Evolutionary conservation across 2,113 vertebrate species (phyloP).

Genomic region (Calonectris borealis): DNA sequence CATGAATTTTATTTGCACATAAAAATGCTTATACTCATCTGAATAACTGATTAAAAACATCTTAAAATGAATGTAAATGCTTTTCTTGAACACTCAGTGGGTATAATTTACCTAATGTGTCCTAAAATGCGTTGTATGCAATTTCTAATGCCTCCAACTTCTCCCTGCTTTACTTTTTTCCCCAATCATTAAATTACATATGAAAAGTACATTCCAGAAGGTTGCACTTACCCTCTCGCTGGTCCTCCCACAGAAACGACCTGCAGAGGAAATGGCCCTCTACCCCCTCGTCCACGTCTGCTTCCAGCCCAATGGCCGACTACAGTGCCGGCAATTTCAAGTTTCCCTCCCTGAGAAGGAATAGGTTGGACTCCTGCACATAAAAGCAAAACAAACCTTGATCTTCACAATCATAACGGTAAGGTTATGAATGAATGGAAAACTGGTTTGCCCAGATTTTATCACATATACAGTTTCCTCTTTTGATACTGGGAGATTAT

Average conservation of each 20-base stretch:
- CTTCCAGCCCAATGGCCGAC: slow-evolving; percentile 95
- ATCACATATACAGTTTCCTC: background rate
- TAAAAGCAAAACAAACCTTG: slow-evolving; percentile 58
- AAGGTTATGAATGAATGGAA: background rate
- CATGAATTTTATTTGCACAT: background rate
- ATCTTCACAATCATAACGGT: slow-evolving; percentile 35
- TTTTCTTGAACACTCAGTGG: background rate
- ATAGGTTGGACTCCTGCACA: slow-evolving; percentile 86
- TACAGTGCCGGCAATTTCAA: slow-evolving; percentile 96
- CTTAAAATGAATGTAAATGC: background rate
- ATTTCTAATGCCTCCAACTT: background rate
- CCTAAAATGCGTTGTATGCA: background rate
- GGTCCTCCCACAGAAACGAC: slow-evolving; percentile 94
- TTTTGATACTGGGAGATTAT: background rate
- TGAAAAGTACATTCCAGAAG: background rate
- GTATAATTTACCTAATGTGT: background rate
- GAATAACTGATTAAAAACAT: background rate
- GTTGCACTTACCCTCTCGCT: slow-evolving; percentile 83
- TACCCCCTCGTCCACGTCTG: slow-evolving; percentile 84
- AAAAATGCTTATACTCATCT: background rate
- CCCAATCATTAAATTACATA: fast-evolving
- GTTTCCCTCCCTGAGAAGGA: slow-evolving; percentile 92
- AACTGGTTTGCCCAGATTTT: background rate
- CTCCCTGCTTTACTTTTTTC: background rate
- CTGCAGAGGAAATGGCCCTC: slow-evolving; percentile 88